phyloP scores from a whole-genome alignment of 2,113 vertebrate species.

The Hyla sarda region DNA sequence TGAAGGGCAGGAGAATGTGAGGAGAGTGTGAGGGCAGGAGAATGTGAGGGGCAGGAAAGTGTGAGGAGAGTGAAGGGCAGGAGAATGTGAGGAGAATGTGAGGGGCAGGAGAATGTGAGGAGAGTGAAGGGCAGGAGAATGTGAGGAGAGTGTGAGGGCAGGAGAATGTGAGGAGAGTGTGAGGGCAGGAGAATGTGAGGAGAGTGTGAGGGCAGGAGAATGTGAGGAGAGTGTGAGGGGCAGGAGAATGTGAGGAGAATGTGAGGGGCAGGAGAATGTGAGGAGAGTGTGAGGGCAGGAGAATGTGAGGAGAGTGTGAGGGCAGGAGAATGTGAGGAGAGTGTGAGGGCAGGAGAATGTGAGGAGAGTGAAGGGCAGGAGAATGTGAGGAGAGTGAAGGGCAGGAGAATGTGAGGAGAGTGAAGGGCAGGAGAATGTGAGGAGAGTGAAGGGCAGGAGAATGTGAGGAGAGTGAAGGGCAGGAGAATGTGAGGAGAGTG shows the following conservation, averaged over 20 bases:
- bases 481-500: background rate
- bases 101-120: background rate
- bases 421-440: rapidly evolving
- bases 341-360: background rate
- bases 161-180: too few species aligned
- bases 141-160: too few species aligned
- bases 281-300: background rate
- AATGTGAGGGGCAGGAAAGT: background rate
- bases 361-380: background rate
- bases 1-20: background rate
- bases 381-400: too few species aligned
- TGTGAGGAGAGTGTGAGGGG: background rate
- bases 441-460: background rate
- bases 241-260: background rate
- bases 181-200: background rate
- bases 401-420: background rate
- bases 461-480: background rate
- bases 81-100: background rate
- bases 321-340: background rate
- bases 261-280: background rate
- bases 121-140: background rate
- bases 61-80: too few species aligned
- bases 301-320: background rate
- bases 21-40: too few species aligned
- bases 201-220: background rate